Conservation (phyloP, 2,797 vertebrate genomes). For the Holocentrus rufus region DNA sequence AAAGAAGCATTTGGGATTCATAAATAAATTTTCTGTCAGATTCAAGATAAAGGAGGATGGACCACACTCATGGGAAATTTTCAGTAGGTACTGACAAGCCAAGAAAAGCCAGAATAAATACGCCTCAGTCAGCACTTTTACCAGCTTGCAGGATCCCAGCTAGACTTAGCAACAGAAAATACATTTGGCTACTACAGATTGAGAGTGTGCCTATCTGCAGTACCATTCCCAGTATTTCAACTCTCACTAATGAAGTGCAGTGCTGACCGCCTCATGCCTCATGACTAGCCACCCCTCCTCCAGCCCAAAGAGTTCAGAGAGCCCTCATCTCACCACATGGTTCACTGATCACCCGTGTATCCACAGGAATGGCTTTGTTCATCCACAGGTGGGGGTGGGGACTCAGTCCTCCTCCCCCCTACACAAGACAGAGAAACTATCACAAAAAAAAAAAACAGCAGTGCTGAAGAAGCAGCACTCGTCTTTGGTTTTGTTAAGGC, state of each 20-base stretch:
- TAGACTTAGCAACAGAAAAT: background rate
- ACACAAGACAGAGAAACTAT: conserved; percentile 20
- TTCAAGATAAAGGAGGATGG: conserved; percentile 31
- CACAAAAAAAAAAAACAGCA: conserved; percentile 32
- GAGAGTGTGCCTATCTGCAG: conserved; percentile 9
- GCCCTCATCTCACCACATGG: conserved; percentile 49
- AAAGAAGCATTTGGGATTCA: conserved; percentile 42
- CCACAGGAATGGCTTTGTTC: conserved; percentile 71
- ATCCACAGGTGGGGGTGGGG: conserved; percentile 72
- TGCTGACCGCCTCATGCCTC: conserved; percentile 28
- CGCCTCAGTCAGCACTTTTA: conserved; percentile 21
- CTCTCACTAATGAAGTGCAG: conserved; percentile 16
- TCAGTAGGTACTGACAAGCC: conserved; percentile 41
- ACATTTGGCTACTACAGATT: conserved; percentile 1
- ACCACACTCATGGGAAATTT: conserved; percentile 31
- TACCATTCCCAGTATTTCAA: conserved; percentile 21
- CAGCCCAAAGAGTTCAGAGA: conserved; percentile 39
- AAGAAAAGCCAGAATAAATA: conserved; percentile 35
- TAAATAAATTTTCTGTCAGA: conserved; percentile 50
- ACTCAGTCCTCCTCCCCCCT: conserved; percentile 38
- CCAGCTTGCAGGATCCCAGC: background rate
- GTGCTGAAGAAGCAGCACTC: background rate
- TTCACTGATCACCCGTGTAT: conserved; percentile 65
- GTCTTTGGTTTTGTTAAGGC: background rate
- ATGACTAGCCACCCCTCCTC: conserved; percentile 42